Percentiles rank a stretch among this genome's conserved stretches.
These are phyloP conservation scores for Hybos culiciformis DNA, from an alignment of 2,888 invertebrate species.

Conservation along the genomic window DNA sequence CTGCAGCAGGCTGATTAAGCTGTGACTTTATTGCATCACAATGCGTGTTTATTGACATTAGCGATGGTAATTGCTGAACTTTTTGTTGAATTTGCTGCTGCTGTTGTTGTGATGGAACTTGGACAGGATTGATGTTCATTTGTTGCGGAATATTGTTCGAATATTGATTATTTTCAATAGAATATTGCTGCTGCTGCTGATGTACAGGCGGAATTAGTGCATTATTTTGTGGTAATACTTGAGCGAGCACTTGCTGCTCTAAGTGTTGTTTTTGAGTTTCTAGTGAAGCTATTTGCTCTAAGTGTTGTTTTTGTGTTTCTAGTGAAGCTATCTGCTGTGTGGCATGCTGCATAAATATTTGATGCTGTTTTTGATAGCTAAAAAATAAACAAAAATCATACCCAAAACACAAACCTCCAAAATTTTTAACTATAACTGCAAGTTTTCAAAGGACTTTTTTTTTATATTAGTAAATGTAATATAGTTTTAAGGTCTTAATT, in stretches of 20 bases:
- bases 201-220: conserved; percentile 31
- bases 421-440: too few species aligned
- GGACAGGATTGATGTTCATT: not conserved
- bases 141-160: not conserved
- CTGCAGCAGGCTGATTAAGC: conserved; percentile 3
- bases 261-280: conserved; percentile 21
- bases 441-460: too few species aligned
- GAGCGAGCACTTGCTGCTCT: conserved; percentile 30
- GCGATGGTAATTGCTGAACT: not conserved
- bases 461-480: too few species aligned
- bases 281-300: conserved; percentile 31
- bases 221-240: conserved; percentile 26
- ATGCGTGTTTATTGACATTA: too few species aligned
- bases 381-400: conserved; percentile 17
- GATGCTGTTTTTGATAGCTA: conserved; percentile 85
- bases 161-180: too few species aligned
- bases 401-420: too few species aligned
- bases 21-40: conserved; percentile 9
- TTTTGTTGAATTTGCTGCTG: conserved; percentile 6
- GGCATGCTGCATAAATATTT: conserved; percentile 86
- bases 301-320: conserved; percentile 59
- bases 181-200: conserved; percentile 32
- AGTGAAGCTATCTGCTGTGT: conserved; percentile 74
- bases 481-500: too few species aligned
- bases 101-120: conserved; percentile 4